Evolutionary conservation across 2,888 invertebrate species (phyloP).

Genomic region (Trissolcus japonicus): DNA sequence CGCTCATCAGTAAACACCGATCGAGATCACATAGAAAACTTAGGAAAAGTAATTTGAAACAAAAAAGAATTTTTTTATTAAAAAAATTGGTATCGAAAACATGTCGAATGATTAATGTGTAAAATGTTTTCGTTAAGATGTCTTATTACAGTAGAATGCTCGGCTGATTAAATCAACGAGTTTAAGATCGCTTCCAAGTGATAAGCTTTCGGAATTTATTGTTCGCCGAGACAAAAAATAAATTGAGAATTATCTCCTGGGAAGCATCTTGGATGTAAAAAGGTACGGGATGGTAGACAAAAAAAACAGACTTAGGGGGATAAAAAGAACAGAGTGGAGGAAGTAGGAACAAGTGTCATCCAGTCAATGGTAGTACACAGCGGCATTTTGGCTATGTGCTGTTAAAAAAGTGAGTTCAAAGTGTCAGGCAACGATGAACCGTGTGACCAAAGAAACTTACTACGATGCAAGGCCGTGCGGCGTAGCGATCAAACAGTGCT

Average conservation of each 20-base stretch:
- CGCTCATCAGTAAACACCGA: slow-evolving; percentile 46
- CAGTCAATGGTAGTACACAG: slow-evolving; percentile 16
- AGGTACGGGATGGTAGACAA: not conserved
- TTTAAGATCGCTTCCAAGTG: slow-evolving; percentile 41
- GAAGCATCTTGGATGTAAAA: slow-evolving; percentile 26
- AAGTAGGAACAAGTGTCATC: slow-evolving; percentile 16
- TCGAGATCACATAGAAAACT: slow-evolving; percentile 13
- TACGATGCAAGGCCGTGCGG: slow-evolving; percentile 73
- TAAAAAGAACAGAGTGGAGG: slow-evolving; percentile 2
- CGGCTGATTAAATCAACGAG: slow-evolving; percentile 38
- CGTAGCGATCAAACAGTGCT: slow-evolving; percentile 68
- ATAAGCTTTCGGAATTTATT: slow-evolving; percentile 47
- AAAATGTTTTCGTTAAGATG: slow-evolving; percentile 31
- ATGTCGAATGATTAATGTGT: slow-evolving; percentile 29
- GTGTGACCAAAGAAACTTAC: slow-evolving; percentile 60
- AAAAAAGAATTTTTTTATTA: not conserved
- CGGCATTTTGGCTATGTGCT: slow-evolving; percentile 36
- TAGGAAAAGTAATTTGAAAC: not conserved
- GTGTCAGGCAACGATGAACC: slow-evolving; percentile 55
- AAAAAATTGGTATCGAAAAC: slow-evolving; percentile 9
- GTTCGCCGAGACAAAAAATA: slow-evolving; percentile 41
- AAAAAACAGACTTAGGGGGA: slow-evolving; percentile 3
- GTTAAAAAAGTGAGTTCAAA: slow-evolving; percentile 32
- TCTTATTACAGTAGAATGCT: slow-evolving; percentile 39
- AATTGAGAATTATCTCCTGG: slow-evolving; percentile 51